phyloP scores from a whole-genome alignment of 1,140 invertebrate species.

The Drosophila willistoni region DNA sequence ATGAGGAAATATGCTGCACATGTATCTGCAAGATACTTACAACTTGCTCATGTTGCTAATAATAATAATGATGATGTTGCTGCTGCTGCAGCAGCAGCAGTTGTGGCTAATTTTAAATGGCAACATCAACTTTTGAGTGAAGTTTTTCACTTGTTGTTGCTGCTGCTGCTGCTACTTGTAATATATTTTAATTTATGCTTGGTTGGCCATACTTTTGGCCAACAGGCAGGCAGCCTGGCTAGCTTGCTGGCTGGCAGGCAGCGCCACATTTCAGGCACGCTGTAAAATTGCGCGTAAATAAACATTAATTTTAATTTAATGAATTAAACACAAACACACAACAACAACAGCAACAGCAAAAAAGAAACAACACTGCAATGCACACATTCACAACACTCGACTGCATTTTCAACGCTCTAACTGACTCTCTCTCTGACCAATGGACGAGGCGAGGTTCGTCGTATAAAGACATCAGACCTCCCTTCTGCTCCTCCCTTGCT shows the following conservation, averaged over 20 bases:
- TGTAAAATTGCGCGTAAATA: conserved; percentile 74
- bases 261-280: conserved; percentile 49
- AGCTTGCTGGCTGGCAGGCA: conserved; percentile 20
- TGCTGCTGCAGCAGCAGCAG: conserved; percentile 33
- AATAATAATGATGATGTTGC: conserved; percentile 45
- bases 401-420: conserved; percentile 15
- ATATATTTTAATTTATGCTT: conserved; percentile 79
- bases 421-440: conserved; percentile 7
- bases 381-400: conserved; percentile 8
- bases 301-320: conserved; percentile 81
- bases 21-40: conserved; percentile 53
- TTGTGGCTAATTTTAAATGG: conserved; percentile 72
- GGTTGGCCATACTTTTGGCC: conserved; percentile 73
- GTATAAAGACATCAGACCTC: conserved; percentile 19
- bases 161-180: conserved; percentile 42
- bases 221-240: neutral
- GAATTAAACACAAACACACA: conserved; percentile 64
- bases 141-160: conserved; percentile 33
- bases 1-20: conserved; percentile 26
- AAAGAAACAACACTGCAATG: neutral
- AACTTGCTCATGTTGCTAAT: conserved; percentile 45
- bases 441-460: conserved; percentile 8
- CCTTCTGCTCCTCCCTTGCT: neutral
- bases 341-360: too few species aligned
- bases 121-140: conserved; percentile 40